phyloP scores from a whole-genome alignment of 2,888 invertebrate species.

The Candidula unifasciata region DNA sequence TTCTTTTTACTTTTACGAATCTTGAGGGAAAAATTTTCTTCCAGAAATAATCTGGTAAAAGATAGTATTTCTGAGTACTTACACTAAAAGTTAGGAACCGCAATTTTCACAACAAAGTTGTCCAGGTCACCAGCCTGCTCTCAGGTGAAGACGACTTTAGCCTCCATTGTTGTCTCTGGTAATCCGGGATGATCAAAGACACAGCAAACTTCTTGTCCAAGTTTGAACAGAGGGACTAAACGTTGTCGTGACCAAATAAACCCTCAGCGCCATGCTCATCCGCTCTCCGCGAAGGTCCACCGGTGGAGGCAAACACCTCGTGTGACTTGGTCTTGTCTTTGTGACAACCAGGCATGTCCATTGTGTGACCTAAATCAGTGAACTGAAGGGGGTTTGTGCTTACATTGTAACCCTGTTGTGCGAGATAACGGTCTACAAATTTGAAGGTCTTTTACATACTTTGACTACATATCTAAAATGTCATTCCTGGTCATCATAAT shows the following conservation, averaged over 20 bases:
- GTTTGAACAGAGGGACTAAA: slow-evolving; percentile 44
- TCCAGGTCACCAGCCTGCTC: not conserved
- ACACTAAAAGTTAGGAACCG: not conserved
- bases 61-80: too few species aligned
- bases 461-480: too few species aligned
- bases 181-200: slow-evolving; percentile 47
- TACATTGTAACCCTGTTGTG: too few species aligned
- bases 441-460: too few species aligned
- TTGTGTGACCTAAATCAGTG: not conserved
- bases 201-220: slow-evolving; percentile 42
- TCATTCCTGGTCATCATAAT: too few species aligned
- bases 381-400: not conserved
- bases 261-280: slow-evolving; percentile 14
- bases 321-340: slow-evolving; percentile 40
- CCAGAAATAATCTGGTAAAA: too few species aligned
- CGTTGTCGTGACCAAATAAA: slow-evolving; percentile 38
- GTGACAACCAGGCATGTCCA: slow-evolving; percentile 2
- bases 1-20: too few species aligned
- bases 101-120: not conserved
- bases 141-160: slow-evolving; percentile 30
- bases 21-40: too few species aligned
- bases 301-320: slow-evolving; percentile 32
- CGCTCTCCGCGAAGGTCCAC: slow-evolving; percentile 18
- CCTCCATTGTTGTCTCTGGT: slow-evolving; percentile 28
- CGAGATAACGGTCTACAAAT: too few species aligned